Percentiles rank a stretch among this genome's conserved stretches.
These are phyloP conservation scores for Myotis davidii DNA, from an alignment of 2,113 vertebrate genomes.

Conservation along the genomic window DNA sequence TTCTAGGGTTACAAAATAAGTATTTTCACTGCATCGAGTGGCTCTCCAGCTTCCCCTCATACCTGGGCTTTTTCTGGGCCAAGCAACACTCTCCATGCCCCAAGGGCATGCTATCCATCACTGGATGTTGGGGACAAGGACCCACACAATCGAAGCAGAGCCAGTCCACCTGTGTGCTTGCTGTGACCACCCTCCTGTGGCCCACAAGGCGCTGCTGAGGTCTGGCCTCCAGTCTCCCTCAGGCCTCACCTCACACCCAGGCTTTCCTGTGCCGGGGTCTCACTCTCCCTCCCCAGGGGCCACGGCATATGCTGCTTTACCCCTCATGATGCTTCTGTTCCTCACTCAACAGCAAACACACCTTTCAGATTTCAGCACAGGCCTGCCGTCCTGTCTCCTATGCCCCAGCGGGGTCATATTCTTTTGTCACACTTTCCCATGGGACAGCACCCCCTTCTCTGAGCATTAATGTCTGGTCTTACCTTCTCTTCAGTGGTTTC, in stretches of 20 bases:
- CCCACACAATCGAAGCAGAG: background rate
- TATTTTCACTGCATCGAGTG: background rate
- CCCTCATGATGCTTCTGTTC: background rate
- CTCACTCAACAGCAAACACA: background rate
- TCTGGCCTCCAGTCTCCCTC: too few relatives aligned
- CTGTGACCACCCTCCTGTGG: fast-evolving
- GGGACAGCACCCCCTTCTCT: background rate
- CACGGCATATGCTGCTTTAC: fast-evolving
- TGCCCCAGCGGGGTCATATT: background rate
- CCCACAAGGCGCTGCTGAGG: background rate
- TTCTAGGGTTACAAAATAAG: background rate
- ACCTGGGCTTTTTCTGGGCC: background rate
- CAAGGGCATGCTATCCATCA: background rate
- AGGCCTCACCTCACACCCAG: background rate
- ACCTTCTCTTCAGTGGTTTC: background rate
- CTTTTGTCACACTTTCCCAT: background rate
- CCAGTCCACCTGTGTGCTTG: background rate
- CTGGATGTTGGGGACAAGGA: background rate
- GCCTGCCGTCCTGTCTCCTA: too few relatives aligned
- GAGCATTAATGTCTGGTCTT: background rate
- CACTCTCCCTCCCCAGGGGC: background rate
- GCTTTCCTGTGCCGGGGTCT: background rate
- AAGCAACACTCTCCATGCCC: background rate
- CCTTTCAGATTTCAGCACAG: too few relatives aligned
- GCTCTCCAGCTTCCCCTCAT: background rate